Conservation (phyloP, 2,797 vertebrate species). For the Garrulus glandarius region DNA sequence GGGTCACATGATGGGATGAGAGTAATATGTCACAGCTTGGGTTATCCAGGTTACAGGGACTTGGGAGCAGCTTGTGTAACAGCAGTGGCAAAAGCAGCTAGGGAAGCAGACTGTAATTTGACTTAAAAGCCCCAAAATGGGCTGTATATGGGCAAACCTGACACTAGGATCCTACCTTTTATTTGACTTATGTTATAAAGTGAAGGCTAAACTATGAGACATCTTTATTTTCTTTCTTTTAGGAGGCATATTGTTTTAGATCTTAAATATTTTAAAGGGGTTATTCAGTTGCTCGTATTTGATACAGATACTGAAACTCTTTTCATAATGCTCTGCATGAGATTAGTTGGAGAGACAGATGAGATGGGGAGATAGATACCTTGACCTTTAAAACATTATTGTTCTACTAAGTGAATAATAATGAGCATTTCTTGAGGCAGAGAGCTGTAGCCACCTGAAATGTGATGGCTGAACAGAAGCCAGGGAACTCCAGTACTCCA, state of each 20-base stretch:
- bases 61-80: not conserved
- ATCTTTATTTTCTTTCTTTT: not conserved
- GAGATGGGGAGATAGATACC: constrained; percentile 21
- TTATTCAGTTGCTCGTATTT: not conserved
- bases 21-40: not conserved
- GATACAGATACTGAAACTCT: not conserved
- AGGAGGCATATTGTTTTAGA: not conserved
- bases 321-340: not conserved
- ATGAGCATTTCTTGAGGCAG: constrained; percentile 36
- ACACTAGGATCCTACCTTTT: not conserved
- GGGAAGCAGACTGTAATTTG: rapidly evolving
- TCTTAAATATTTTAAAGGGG: constrained; percentile 29
- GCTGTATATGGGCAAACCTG: not conserved
- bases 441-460: constrained; percentile 21
- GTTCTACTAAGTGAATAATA: constrained; percentile 51
- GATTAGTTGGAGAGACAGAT: constrained; percentile 23
- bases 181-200: not conserved
- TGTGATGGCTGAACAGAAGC: constrained; percentile 41
- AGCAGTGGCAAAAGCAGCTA: not conserved
- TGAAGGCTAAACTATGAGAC: not conserved
- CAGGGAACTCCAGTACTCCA: not conserved
- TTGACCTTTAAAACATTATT: constrained; percentile 58
- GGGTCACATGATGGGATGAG: not conserved
- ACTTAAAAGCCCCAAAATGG: not conserved
- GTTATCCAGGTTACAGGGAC: not conserved